These are phyloP conservation scores for Masticophis lateralis DNA, from an alignment of 2,797 vertebrate species.

Conservation along the genomic window DNA sequence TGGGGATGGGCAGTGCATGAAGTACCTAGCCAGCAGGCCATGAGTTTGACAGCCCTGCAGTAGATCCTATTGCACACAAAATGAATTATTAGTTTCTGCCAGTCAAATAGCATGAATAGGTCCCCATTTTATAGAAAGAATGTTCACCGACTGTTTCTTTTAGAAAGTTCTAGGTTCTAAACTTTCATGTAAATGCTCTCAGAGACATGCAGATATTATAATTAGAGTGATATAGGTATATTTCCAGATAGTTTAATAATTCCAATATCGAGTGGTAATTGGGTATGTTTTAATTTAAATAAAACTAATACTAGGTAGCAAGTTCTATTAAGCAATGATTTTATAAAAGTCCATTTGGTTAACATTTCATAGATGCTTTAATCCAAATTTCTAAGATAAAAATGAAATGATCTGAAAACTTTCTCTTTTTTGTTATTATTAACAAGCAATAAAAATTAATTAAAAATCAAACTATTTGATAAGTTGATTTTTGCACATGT, in stretches of 20 bases:
- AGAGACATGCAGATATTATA: background rate
- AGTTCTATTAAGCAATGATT: background rate
- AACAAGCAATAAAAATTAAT: background rate
- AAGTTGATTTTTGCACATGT: background rate
- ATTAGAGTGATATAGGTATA: background rate
- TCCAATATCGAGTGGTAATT: background rate
- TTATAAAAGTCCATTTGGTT: background rate
- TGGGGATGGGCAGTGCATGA: no score
- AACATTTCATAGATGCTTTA: background rate
- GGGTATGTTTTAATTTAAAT: background rate
- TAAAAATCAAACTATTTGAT: background rate
- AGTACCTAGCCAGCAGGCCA: accelerated
- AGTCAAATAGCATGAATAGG: background rate
- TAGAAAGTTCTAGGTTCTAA: background rate
- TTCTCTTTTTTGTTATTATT: background rate
- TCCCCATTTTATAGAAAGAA: background rate
- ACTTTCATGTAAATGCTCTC: background rate
- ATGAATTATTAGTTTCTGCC: background rate
- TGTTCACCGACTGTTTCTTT: background rate
- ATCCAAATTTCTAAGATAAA: background rate
- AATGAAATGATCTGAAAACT: background rate
- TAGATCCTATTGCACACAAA: background rate
- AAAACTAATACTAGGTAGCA: background rate
- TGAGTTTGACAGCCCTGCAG: no score
- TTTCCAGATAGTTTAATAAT: background rate